These are phyloP conservation scores for Himalopsyche japonica DNA, from an alignment of 2,888 invertebrate species.

Conservation along the genomic window DNA sequence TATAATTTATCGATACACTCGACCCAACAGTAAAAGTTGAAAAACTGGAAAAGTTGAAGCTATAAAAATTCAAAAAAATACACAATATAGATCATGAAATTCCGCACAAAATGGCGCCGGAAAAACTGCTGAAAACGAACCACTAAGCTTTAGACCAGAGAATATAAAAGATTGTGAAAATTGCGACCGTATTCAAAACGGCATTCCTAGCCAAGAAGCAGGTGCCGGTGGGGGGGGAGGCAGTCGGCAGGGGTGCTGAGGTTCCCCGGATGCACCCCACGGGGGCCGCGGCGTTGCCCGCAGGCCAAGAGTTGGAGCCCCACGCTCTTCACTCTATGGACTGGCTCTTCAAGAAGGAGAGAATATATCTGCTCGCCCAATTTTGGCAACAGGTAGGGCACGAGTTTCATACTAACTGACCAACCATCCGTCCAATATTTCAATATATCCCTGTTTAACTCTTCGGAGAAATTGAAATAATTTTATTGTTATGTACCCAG, in stretches of 20 bases:
- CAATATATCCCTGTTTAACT: no score
- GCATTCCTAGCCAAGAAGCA: constrained; percentile 37
- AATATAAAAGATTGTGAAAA: background rate
- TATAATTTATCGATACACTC: constrained; percentile 18
- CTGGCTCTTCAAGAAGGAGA: constrained; percentile 95
- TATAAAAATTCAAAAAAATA: background rate
- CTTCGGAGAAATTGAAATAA: no score
- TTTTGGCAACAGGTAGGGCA: constrained; percentile 94
- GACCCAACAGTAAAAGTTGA: background rate
- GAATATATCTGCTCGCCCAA: constrained; percentile 90
- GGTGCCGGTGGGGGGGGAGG: constrained; percentile 24
- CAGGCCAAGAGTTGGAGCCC: constrained; percentile 86
- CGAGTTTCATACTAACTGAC: constrained; percentile 15
- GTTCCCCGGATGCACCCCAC: constrained; percentile 73
- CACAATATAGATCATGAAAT: constrained; percentile 1
- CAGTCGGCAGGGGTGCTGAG: constrained; percentile 40
- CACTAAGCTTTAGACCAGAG: background rate
- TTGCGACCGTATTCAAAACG: constrained; percentile 35
- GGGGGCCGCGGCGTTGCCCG: constrained; percentile 72
- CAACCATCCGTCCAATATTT: background rate
- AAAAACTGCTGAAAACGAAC: constrained; percentile 8
- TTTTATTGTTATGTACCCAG: no score
- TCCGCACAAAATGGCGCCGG: constrained; percentile 16
- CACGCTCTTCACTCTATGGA: constrained; percentile 95
- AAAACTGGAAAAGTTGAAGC: background rate